Evolutionary conservation across 2,888 invertebrate species (phyloP).

Genomic region (Cheilosia pagana): DNA sequence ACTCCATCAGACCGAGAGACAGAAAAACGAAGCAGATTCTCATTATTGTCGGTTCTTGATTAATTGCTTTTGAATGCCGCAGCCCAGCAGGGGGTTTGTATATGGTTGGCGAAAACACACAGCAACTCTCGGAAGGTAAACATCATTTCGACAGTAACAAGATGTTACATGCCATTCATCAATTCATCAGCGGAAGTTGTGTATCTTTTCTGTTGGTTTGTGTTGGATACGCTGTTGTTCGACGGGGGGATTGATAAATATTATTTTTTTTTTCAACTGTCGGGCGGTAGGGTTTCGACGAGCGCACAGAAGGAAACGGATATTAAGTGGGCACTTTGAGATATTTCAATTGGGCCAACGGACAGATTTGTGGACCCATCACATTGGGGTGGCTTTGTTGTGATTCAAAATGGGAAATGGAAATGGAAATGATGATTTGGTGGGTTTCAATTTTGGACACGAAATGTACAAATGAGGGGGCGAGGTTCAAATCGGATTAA

Average conservation of each 20-base stretch:
- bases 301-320: conserved; percentile 52
- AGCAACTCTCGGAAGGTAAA: conserved; percentile 65
- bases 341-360: conserved; percentile 57
- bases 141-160: conserved; percentile 74
- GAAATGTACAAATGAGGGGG: no score
- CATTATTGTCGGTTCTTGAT: conserved; percentile 79
- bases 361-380: conserved; percentile 61
- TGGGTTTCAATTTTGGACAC: neutral
- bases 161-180: conserved; percentile 73
- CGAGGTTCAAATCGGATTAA: no score
- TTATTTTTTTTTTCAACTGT: conserved; percentile 1
- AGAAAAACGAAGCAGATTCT: conserved; percentile 69
- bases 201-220: conserved; percentile 41
- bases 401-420: neutral
- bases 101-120: conserved; percentile 10
- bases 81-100: conserved; percentile 24
- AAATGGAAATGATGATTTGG: conserved; percentile 46
- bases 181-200: conserved; percentile 71
- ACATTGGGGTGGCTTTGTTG: conserved; percentile 37
- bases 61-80: conserved; percentile 77
- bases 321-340: conserved; percentile 59
- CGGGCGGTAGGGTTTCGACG: neutral
- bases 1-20: conserved; percentile 2
- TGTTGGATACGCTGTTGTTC: conserved; percentile 30
- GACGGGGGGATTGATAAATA: conserved; percentile 1